Evolutionary conservation across 2,888 invertebrate species (phyloP).

Genomic region (Agapostemon virescens): DNA sequence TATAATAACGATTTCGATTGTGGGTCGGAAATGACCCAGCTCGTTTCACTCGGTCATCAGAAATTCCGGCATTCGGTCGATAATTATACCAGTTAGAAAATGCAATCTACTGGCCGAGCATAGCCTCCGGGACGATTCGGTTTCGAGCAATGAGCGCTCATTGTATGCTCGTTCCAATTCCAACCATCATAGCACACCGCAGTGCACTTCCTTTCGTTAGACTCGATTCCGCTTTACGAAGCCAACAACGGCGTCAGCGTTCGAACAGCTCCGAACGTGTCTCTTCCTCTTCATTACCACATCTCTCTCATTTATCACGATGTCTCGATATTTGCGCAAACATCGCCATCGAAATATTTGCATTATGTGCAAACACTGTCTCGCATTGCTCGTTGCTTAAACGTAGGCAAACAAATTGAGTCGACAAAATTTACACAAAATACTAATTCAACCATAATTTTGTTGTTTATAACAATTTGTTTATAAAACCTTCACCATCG

Average conservation of each 20-base stretch:
- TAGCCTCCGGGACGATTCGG: conserved; percentile 29
- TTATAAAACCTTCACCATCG: too few species aligned
- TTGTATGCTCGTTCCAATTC: conserved; percentile 69
- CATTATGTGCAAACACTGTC: not conserved
- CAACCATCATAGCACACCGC: conserved; percentile 61
- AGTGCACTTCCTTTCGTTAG: conserved; percentile 68
- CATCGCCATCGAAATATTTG: not conserved
- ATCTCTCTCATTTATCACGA: not conserved
- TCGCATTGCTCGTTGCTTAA: not conserved
- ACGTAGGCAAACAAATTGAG: not conserved
- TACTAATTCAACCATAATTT: too few species aligned
- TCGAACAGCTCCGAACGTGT: conserved; percentile 32
- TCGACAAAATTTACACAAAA: too few species aligned
- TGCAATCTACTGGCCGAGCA: not conserved
- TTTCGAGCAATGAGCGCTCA: conserved; percentile 59
- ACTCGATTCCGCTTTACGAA: conserved; percentile 51
- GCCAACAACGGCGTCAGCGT: conserved; percentile 39
- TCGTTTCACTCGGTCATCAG: not conserved
- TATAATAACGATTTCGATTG: not conserved
- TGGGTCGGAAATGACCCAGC: not conserved
- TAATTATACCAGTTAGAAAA: not conserved
- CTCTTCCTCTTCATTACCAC: not conserved
- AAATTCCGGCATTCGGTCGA: not conserved
- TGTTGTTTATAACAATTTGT: too few species aligned
- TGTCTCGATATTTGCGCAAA: not conserved